phyloP scores from a whole-genome alignment of 2,888 invertebrate genomes.

The Chalcosyrphus nemorum region DNA sequence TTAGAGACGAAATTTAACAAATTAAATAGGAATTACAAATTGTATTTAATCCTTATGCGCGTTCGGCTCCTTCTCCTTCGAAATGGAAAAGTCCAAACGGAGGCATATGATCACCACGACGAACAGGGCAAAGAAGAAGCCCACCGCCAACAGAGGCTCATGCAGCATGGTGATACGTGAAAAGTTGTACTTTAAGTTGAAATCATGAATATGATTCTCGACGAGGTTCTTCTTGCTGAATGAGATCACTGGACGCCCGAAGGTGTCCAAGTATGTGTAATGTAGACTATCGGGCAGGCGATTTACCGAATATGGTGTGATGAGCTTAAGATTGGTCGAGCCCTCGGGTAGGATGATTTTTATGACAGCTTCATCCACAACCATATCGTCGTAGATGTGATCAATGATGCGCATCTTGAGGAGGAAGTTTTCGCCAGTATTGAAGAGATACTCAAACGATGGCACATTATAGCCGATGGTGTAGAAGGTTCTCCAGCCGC shows the following conservation, averaged over 20 bases:
- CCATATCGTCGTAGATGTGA: slow-evolving; percentile 98
- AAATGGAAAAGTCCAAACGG: slow-evolving; percentile 97
- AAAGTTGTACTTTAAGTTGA: slow-evolving; percentile 94
- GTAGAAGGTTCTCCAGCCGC: slow-evolving; percentile 99
- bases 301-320: slow-evolving; percentile 91
- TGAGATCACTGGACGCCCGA: slow-evolving; percentile 94
- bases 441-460: slow-evolving; percentile 96
- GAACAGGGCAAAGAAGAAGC: slow-evolving; percentile 95
- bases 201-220: slow-evolving; percentile 97
- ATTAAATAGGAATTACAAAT: background rate
- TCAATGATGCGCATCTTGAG: slow-evolving; percentile 97
- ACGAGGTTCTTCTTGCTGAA: slow-evolving; percentile 93
- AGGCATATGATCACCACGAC: slow-evolving; percentile 96
- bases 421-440: slow-evolving; percentile 89
- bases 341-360: slow-evolving; percentile 98
- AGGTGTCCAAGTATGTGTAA: slow-evolving; percentile 97
- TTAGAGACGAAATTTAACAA: background rate
- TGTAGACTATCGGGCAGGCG: slow-evolving; percentile 89
- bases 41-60: slow-evolving; percentile 82
- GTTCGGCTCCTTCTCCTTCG: slow-evolving; percentile 85
- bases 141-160: slow-evolving; percentile 95
- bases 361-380: slow-evolving; percentile 93
- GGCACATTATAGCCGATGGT: slow-evolving; percentile 98
- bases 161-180: slow-evolving; percentile 92
- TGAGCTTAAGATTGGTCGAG: slow-evolving; percentile 90